Evolutionary conservation across 2,888 invertebrate species (phyloP), one percentile per base, ranked within the genome.

Genomic region (Patella pellucida): DNA sequence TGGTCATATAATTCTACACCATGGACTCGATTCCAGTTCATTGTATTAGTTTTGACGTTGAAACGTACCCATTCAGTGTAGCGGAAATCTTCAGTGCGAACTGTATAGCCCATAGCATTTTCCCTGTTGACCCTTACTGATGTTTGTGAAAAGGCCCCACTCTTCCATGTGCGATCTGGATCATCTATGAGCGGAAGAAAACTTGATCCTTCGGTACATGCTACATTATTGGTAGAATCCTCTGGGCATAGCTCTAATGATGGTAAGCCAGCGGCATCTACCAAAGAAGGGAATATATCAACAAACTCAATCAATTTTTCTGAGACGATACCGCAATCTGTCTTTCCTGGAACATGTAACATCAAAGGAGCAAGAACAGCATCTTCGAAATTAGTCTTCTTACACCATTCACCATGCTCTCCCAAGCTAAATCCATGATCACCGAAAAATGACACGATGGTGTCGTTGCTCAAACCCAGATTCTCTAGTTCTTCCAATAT

Each of bases 21-120:
- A 68, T 92, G 91, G 95, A 95, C 9, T 14, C 96, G 96, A 96
- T 96, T 79, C 95, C 94, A 88, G 92, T 94, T 68, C 96, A 96
- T 75, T 93, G 92, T 23, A 95, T 89, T 72, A 92, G n/a, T 67
- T 16, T 67, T 23, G 5, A 7, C 27, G 16, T 69, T 50, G 41
- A 78, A 50, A 23, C 70, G 16, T 15, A 75, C 74, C 79, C 79
- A 79, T 54, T 79, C 77, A 14, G 73, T 77, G 71, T 73, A 79
- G n/a, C 79, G 52, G 67, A 71, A 77, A 27, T 71, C 50, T n/a
- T 70, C 41, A 15, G 79, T 79, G 14, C 83, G 67, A 52, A 83
- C 76, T 12, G 81, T 80, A 73, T 85, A 85, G 3, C 85, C 85
- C 85, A 85, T 85, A 2, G 83, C 72, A 9, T 73, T 70, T 0